Conservation (phyloP, 2,797 vertebrate genomes). For the Falco novaeseelandiae region DNA sequence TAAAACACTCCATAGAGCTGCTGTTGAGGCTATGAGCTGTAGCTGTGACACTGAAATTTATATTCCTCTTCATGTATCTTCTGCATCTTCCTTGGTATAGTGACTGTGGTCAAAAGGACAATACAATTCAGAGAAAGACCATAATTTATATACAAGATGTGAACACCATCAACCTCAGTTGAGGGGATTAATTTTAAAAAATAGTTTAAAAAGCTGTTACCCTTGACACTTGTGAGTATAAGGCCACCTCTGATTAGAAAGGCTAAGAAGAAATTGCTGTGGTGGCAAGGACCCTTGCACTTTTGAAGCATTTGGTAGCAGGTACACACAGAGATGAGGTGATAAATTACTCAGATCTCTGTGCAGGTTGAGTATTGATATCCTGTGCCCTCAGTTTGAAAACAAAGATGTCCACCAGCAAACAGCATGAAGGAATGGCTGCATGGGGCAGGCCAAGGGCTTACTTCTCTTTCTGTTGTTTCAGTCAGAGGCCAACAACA, state of each 20-base stretch:
- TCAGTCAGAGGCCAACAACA: neutral
- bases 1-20: neutral
- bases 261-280: neutral
- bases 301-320: neutral
- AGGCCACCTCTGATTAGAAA: neutral
- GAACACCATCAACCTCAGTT: neutral
- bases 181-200: neutral
- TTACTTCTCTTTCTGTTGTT: neutral
- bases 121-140: neutral
- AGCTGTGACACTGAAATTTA: neutral
- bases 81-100: neutral
- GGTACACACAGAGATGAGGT: neutral
- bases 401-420: neutral
- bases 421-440: neutral
- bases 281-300: neutral
- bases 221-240: fast-evolving
- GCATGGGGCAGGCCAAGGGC: neutral
- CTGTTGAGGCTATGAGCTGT: fast-evolving
- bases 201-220: neutral
- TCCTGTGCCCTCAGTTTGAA: neutral
- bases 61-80: neutral
- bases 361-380: neutral
- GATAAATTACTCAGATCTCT: neutral
- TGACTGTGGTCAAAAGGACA: neutral
- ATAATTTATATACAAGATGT: neutral